phyloP scores from a whole-genome alignment of 2,888 invertebrate species.

The Trissolcus brochymenae region DNA sequence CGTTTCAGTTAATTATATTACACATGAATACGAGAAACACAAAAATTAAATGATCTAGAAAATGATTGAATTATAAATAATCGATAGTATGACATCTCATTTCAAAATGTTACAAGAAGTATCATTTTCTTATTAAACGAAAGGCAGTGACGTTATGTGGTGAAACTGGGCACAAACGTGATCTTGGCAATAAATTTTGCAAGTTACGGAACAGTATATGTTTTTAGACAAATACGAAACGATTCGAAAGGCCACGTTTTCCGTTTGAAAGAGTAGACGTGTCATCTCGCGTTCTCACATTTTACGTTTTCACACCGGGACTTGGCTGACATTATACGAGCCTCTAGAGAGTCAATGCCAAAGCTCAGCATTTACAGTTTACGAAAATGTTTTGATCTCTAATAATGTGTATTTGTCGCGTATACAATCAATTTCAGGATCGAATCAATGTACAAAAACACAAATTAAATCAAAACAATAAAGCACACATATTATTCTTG shows the following conservation, averaged over 20 bases:
- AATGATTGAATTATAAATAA: not conserved
- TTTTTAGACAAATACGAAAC: slow-evolving; percentile 43
- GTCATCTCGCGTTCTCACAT: slow-evolving; percentile 37
- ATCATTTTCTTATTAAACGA: slow-evolving; percentile 21
- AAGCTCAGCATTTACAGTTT: slow-evolving; percentile 24
- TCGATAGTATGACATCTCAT: not conserved
- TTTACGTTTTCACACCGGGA: slow-evolving; percentile 32
- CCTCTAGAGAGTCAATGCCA: slow-evolving; percentile 33
- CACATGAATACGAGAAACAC: too few species aligned
- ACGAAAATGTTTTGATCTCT: slow-evolving; percentile 23
- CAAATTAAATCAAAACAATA: too few species aligned
- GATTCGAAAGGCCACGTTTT: slow-evolving; percentile 28
- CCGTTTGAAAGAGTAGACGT: slow-evolving; percentile 20
- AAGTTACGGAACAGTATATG: slow-evolving; percentile 30
- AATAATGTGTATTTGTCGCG: slow-evolving; percentile 11
- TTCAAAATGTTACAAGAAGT: slow-evolving; percentile 5
- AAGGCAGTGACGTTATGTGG: slow-evolving; percentile 24
- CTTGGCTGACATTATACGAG: slow-evolving; percentile 30
- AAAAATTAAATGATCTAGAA: too few species aligned
- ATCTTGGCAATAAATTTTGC: slow-evolving; percentile 35
- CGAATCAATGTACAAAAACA: not conserved
- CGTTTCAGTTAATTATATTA: too few species aligned
- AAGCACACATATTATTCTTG: not conserved
- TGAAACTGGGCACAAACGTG: slow-evolving; percentile 9
- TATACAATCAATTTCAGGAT: not conserved